A percentile compares a stretch with the other conserved stretches of the same genome.
phyloP scores from a whole-genome alignment of 1,140 invertebrate species.

The Babylonia areolata region DNA sequence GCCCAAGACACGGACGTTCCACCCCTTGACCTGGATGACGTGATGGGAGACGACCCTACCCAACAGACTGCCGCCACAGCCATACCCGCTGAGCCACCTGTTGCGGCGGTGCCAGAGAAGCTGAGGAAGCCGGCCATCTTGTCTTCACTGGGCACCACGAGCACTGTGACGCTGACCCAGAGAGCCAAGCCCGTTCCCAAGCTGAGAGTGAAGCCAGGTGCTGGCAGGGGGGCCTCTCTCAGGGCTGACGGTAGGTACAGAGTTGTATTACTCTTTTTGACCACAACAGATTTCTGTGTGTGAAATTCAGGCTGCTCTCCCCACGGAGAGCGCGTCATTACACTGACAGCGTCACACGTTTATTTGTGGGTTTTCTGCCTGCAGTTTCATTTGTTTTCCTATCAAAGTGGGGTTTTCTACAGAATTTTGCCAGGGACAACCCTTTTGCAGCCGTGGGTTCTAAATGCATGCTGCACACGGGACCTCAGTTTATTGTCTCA shows the following conservation, averaged over 20 bases:
- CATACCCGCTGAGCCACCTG: not conserved
- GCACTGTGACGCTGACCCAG: slow-evolving; percentile 50
- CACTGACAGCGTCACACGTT: too few species aligned
- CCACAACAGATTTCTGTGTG: too few species aligned
- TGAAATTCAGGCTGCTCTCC: too few species aligned
- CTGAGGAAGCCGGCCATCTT: slow-evolving; percentile 62
- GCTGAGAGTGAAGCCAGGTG: slow-evolving; percentile 39
- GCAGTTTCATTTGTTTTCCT: too few species aligned
- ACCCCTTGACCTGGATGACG: not conserved
- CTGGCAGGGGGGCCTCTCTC: not conserved
- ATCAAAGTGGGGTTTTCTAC: too few species aligned
- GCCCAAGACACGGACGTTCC: not conserved
- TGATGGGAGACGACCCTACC: not conserved
- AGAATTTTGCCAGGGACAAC: too few species aligned
- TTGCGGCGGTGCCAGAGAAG: not conserved
- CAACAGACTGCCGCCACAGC: not conserved
- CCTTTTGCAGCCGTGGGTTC: too few species aligned
- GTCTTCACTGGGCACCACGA: slow-evolving; percentile 55
- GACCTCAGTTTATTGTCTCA: too few species aligned
- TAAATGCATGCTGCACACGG: too few species aligned
- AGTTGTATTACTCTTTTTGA: too few species aligned
- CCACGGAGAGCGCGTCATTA: too few species aligned
- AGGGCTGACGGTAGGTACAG: not conserved
- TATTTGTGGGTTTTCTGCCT: too few species aligned
- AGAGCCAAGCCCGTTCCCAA: slow-evolving; percentile 57